Evolutionary conservation across 2,797 vertebrate genomes (phyloP).

Genomic region (Sternarchorhynchus goeldii): DNA sequence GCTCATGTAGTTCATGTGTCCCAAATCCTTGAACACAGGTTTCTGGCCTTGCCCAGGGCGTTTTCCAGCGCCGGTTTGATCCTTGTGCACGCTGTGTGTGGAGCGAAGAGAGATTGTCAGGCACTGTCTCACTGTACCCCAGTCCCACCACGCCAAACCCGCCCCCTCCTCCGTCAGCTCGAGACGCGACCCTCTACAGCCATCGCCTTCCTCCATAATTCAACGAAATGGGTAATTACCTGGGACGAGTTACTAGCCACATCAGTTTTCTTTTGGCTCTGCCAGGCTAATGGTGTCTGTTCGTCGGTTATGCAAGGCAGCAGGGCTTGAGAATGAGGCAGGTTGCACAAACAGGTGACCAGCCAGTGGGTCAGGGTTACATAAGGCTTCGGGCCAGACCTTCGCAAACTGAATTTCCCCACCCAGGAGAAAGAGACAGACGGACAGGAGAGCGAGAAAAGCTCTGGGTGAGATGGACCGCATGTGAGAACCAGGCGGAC

Average conservation of each 20-base stretch:
- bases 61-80: conserved; percentile 15
- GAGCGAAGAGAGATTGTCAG: not conserved
- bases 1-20: conserved; percentile 30
- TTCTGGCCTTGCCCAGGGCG: conserved; percentile 22
- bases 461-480: not conserved
- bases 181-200: conserved; percentile 54
- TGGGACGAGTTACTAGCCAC: conserved; percentile 61
- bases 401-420: not conserved
- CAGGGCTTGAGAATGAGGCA: conserved; percentile 69
- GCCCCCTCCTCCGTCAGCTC: not conserved
- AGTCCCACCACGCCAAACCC: too few relatives aligned
- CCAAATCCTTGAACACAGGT: conserved; percentile 36
- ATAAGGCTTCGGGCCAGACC: conserved; percentile 64
- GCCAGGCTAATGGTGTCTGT: conserved; percentile 58
- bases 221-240: conserved; percentile 63
- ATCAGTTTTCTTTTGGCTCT: conserved; percentile 53
- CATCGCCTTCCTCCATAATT: conserved; percentile 66
- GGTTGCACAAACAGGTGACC: conserved; percentile 75
- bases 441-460: conserved; percentile 3
- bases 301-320: conserved; percentile 64
- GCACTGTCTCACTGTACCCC: conserved; percentile 1
- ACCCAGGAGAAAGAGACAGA: not conserved
- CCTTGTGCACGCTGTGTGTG: conserved; percentile 23
- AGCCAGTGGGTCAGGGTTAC: conserved; percentile 65
- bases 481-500: not conserved